These are phyloP conservation scores for Mimas tiliae DNA, from an alignment of 2,888 invertebrate species.

Conservation along the genomic window DNA sequence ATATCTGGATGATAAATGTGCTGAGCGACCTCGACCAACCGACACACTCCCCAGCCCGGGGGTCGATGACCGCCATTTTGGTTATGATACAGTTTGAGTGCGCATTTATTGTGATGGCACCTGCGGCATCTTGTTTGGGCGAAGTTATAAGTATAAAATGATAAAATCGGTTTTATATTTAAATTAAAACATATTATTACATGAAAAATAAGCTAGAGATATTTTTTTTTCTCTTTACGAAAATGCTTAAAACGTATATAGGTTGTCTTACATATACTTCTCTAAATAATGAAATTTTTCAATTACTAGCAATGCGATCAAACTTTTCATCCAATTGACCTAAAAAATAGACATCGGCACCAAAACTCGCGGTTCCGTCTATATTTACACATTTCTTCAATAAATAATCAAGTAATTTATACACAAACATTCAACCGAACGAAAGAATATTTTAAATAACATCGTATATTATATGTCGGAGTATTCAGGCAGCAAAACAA, in stretches of 20 bases:
- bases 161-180: too few relatives aligned
- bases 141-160: not conserved
- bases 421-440: not conserved
- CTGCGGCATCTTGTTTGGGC: not conserved
- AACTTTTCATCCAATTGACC: not conserved
- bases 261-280: too few relatives aligned
- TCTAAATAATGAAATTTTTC: not conserved
- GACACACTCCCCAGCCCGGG: constrained; percentile 69
- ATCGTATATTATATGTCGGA: not conserved
- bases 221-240: too few relatives aligned
- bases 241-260: too few relatives aligned
- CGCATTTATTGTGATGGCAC: constrained; percentile 17
- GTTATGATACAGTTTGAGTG: constrained; percentile 61
- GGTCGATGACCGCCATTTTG: constrained; percentile 76
- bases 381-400: not conserved
- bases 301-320: not conserved
- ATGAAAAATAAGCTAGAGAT: too few relatives aligned
- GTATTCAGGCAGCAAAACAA: constrained; percentile 11
- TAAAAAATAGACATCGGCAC: not conserved
- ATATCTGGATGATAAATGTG: constrained; percentile 67
- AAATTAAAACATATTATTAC: too few relatives aligned
- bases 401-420: constrained; percentile 15
- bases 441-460: constrained; percentile 1
- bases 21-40: constrained; percentile 78
- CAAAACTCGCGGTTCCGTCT: not conserved